phyloP scores from a whole-genome alignment of 2,797 vertebrate genomes.

The Tiaroga cobitis region DNA sequence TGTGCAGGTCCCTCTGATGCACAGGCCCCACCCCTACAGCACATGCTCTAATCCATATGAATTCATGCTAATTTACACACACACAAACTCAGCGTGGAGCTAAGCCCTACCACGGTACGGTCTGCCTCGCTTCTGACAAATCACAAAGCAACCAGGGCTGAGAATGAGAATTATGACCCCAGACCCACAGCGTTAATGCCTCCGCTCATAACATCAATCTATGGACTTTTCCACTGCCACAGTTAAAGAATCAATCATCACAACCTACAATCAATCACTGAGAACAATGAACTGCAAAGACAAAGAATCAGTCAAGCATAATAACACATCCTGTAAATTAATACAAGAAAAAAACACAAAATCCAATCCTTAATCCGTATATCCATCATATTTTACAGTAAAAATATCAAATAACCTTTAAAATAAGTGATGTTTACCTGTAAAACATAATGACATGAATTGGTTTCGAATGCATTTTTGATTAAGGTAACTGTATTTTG shows the following conservation, averaged over 20 bases:
- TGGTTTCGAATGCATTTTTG: background rate
- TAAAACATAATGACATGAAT: background rate
- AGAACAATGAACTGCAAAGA: slow-evolving; percentile 32
- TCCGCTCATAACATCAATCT: slow-evolving; percentile 39
- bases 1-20: slow-evolving; percentile 49
- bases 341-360: background rate
- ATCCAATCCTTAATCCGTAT: background rate
- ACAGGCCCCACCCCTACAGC: slow-evolving; percentile 48
- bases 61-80: slow-evolving; percentile 68
- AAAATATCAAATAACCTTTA: background rate
- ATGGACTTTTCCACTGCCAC: slow-evolving; percentile 1
- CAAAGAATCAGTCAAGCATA: slow-evolving; percentile 45
- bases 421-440: background rate
- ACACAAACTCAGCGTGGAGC: slow-evolving; percentile 43
- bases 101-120: slow-evolving; percentile 32
- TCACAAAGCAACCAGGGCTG: slow-evolving; percentile 57
- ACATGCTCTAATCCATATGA: slow-evolving; percentile 62
- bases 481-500: background rate
- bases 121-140: slow-evolving; percentile 68
- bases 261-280: slow-evolving; percentile 49
- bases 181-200: slow-evolving; percentile 38
- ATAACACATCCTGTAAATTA: background rate
- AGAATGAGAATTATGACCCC: slow-evolving; percentile 59
- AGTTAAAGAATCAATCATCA: slow-evolving; percentile 42
- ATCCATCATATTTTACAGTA: background rate